phyloP scores from a whole-genome alignment of 1,140 invertebrate genomes.

The Glossosoma conforme region DNA sequence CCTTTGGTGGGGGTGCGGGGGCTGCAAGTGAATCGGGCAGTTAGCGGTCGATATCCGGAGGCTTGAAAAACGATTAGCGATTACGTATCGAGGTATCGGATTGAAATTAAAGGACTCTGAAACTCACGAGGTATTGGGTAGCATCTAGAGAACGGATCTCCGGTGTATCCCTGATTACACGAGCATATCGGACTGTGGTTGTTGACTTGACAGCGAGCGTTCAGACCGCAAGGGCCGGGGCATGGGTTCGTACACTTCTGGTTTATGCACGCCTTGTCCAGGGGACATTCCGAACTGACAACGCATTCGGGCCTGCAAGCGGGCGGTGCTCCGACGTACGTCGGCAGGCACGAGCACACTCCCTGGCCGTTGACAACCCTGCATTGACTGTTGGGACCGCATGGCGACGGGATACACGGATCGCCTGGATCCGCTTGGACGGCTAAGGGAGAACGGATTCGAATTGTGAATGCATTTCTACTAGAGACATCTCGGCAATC shows the following conservation, averaged over 20 bases:
- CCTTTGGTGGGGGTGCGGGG: slow-evolving; percentile 15
- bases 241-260: slow-evolving; percentile 44
- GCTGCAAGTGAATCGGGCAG: slow-evolving; percentile 34
- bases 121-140: slow-evolving; percentile 50
- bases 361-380: slow-evolving; percentile 45
- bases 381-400: slow-evolving; percentile 59
- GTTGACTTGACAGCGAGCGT: slow-evolving; percentile 53
- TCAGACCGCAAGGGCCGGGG: slow-evolving; percentile 50
- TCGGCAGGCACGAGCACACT: slow-evolving; percentile 47
- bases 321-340: slow-evolving; percentile 53
- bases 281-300: slow-evolving; percentile 43
- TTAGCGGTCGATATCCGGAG: no score
- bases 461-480: no score
- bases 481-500: no score
- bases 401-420: slow-evolving; percentile 50
- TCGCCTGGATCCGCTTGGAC: slow-evolving; percentile 30
- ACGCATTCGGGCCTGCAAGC: slow-evolving; percentile 46
- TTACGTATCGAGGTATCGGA: no score
- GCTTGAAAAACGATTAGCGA: no score
- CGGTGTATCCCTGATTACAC: slow-evolving; percentile 55
- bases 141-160: slow-evolving; percentile 63
- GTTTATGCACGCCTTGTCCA: slow-evolving; percentile 41
- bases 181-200: slow-evolving; percentile 59
- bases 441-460: slow-evolving; percentile 16
- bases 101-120: no score